Conservation (phyloP, 1,140 invertebrate species). For the Sinella curviseta region DNA sequence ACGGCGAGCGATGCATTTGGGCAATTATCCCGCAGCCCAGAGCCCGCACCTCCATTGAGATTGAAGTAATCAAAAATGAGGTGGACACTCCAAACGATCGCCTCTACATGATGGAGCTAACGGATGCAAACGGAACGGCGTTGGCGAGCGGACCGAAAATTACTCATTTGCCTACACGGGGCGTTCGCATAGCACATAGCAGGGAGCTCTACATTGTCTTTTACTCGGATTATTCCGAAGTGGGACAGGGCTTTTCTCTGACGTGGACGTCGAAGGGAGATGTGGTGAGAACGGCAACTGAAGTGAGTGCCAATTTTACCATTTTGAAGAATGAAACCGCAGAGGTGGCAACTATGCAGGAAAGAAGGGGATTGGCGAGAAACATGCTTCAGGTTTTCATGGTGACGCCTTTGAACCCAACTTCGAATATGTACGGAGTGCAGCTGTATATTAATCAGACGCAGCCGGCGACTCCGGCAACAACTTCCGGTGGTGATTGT, state of each 20-base stretch:
- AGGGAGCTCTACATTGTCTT: background rate
- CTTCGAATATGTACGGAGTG: background rate
- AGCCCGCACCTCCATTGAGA: background rate
- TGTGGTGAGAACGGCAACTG: background rate
- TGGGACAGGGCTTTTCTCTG: background rate
- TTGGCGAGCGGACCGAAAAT: background rate
- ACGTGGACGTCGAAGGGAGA: background rate
- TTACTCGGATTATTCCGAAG: background rate
- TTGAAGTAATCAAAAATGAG: background rate
- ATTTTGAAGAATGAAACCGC: background rate
- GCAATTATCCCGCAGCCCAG: background rate
- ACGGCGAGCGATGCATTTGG: background rate
- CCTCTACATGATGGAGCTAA: conserved; percentile 19
- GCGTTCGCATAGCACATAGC: background rate
- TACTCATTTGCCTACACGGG: background rate
- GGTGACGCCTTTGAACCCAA: background rate
- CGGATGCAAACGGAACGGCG: background rate
- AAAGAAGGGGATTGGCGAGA: background rate
- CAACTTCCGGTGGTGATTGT: too few relatives aligned
- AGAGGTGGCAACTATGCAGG: background rate
- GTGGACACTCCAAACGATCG: background rate
- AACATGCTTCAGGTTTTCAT: background rate
- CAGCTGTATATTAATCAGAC: conserved; percentile 9
- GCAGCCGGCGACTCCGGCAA: background rate
- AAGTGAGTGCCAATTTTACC: background rate